phyloP scores from a whole-genome alignment of 2,888 invertebrate species.

The Orchesella flavescens region DNA sequence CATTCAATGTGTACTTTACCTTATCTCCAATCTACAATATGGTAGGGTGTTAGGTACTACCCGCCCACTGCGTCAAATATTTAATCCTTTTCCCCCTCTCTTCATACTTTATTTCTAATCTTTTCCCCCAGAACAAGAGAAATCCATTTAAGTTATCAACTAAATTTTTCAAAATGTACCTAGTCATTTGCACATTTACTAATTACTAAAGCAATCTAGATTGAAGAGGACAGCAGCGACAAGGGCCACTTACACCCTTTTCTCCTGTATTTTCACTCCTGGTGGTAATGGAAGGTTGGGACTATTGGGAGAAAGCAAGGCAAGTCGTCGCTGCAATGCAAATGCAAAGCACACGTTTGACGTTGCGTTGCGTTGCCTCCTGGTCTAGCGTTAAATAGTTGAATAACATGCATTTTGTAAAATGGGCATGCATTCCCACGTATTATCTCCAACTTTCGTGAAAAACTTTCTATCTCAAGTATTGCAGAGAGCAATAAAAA shows the following conservation, averaged over 20 bases:
- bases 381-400: too few species aligned
- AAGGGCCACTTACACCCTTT: not conserved
- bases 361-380: too few species aligned
- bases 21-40: not conserved
- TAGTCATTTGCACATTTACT: constrained; percentile 65
- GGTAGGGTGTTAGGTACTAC: not conserved
- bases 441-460: too few species aligned
- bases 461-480: not conserved
- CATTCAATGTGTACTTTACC: too few species aligned
- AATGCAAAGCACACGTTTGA: too few species aligned
- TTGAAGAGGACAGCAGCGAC: constrained; percentile 22
- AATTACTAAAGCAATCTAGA: constrained; percentile 65
- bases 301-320: too few species aligned
- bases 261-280: too few species aligned
- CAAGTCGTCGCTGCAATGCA: too few species aligned
- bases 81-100: not conserved
- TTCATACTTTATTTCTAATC: not conserved
- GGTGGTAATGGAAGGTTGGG: too few species aligned
- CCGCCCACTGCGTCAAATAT: constrained; percentile 4
- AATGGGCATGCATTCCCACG: too few species aligned
- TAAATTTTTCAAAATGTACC: constrained; percentile 45
- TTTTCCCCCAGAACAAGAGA: constrained; percentile 65
- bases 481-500: not conserved
- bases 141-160: constrained; percentile 70
- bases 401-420: too few species aligned